These are phyloP conservation scores for Drosophila lini DNA, from an alignment of 1,140 invertebrate species.

Conservation along the genomic window DNA sequence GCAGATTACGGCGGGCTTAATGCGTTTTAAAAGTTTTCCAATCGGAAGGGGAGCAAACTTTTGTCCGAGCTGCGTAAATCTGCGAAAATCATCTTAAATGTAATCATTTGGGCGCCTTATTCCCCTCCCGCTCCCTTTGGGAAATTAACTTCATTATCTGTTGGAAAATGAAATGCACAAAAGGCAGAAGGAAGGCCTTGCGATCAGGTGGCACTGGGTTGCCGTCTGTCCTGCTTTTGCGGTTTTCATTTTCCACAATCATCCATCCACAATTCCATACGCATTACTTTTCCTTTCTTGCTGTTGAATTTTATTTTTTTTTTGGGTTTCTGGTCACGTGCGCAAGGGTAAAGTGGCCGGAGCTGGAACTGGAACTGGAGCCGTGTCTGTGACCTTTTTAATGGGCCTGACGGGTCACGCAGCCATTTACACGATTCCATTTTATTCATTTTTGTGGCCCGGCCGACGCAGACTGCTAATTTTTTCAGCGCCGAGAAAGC, in stretches of 20 bases:
- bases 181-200: constrained; percentile 15
- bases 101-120: constrained; percentile 53
- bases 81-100: constrained; percentile 62
- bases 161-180: constrained; percentile 61
- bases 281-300: not conserved
- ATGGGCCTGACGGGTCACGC: constrained; percentile 66
- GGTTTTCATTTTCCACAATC: constrained; percentile 47
- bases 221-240: constrained; percentile 22
- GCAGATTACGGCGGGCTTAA: constrained; percentile 69
- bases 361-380: constrained; percentile 17
- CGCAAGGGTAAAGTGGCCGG: constrained; percentile 52
- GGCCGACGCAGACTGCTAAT: constrained; percentile 52
- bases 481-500: constrained; percentile 33
- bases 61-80: constrained; percentile 56
- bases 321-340: constrained; percentile 71
- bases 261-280: constrained; percentile 36
- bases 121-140: constrained; percentile 10
- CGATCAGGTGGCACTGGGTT: constrained; percentile 28
- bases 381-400: constrained; percentile 75
- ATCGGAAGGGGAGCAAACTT: constrained; percentile 41
- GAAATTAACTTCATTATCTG: constrained; percentile 78
- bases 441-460: constrained; percentile 44
- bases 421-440: constrained; percentile 72
- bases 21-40: constrained; percentile 71
- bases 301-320: too few species aligned